Percentiles rank a stretch among this genome's conserved stretches.
Evolutionary conservation across 2,797 vertebrate genomes (phyloP).

Genomic region (Apogon hyalosoma): DNA sequence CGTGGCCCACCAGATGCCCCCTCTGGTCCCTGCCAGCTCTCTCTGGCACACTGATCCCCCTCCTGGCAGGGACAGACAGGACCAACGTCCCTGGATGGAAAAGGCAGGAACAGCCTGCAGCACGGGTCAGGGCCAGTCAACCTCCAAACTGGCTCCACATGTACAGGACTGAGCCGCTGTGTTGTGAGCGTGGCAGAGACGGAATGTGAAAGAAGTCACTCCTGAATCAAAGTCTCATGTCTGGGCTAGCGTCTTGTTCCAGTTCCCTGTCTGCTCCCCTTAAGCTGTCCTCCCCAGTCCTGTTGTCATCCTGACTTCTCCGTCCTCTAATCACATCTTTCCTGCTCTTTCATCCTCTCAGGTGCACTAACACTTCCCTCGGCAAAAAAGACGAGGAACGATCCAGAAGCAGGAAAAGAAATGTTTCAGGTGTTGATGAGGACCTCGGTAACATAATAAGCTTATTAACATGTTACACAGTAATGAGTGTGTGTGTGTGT

Average conservation of each 20-base stretch:
- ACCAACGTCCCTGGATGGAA: conserved; percentile 63
- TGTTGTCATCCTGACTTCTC: conserved; percentile 52
- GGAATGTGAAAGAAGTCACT: conserved; percentile 28
- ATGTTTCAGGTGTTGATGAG: conserved; percentile 60
- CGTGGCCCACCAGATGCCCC: conserved; percentile 58
- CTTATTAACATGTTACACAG: conserved; percentile 53
- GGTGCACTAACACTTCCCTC: conserved; percentile 24
- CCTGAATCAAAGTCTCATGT: conserved; percentile 61
- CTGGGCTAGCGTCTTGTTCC: conserved; percentile 38
- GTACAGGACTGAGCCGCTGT: conserved; percentile 39
- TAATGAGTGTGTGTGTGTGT: conserved; percentile 41
- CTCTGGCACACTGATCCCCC: conserved; percentile 57
- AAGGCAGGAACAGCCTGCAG: conserved; percentile 51
- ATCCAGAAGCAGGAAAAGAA: conserved; percentile 17
- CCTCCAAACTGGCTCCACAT: conserved; percentile 49
- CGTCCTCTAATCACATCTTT: conserved; percentile 62
- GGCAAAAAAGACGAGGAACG: conserved; percentile 24
- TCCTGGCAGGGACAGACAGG: conserved; percentile 65
- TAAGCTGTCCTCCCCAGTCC: conserved; percentile 30
- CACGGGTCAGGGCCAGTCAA: conserved; percentile 59
- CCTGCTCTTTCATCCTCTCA: conserved; percentile 52
- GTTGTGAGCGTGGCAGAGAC: conserved; percentile 16
- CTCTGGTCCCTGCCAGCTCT: conserved; percentile 63
- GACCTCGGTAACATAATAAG: conserved; percentile 58
- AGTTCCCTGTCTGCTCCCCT: conserved; percentile 38